Percentiles rank a stretch among this genome's conserved stretches.
Evolutionary conservation across 2,797 vertebrate species (phyloP).

Genomic region (Hypotaenidia okinawae): DNA sequence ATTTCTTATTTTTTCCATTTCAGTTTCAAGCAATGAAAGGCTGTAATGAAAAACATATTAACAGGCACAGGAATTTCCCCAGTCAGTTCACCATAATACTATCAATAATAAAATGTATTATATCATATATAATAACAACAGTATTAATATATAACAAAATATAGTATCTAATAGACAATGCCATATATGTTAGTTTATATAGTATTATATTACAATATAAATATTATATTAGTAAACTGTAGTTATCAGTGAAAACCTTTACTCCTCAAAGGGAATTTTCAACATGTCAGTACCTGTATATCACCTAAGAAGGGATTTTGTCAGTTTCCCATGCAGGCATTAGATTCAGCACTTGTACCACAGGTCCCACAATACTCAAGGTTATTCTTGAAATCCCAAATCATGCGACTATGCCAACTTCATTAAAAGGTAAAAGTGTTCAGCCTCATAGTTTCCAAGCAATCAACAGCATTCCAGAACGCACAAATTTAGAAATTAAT

Average conservation of each 20-base stretch:
- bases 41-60: background rate
- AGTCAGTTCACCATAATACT: background rate
- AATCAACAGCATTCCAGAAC: background rate
- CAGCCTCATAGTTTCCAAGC: rapidly evolving
- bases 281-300: rapidly evolving
- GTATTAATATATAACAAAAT: no score
- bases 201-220: no score
- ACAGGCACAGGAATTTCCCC: background rate
- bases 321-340: background rate
- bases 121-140: no score
- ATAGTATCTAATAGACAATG: no score
- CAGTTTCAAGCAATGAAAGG: background rate
- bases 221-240: no score
- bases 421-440: background rate
- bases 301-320: background rate
- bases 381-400: background rate
- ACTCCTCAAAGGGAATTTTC: background rate
- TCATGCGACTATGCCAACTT: background rate
- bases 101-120: background rate
- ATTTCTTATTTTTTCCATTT: background rate
- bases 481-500: background rate
- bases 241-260: background rate
- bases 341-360: background rate
- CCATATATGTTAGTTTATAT: no score
- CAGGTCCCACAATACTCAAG: background rate